Base-by-base conservation (phyloP, 92 coral and sea anemone genomes). In the Porites cylindrica region DNA sequence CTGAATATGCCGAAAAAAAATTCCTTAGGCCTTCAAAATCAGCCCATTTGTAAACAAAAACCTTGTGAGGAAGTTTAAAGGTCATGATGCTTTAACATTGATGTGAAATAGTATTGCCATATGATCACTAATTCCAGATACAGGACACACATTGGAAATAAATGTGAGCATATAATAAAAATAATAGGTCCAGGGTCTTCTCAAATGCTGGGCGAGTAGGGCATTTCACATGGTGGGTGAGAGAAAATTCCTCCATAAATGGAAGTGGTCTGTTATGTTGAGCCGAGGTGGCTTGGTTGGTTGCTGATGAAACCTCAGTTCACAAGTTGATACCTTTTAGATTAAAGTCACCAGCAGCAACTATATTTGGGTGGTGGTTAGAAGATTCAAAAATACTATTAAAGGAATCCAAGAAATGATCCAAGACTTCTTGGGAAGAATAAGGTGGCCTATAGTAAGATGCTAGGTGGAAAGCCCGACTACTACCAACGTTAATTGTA, bases 81-180 rank as follows among this genome's bases (percentile, higher is more conserved):
- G 32, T 29, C 32, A 0, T 29, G 32, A 29, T 29, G 84, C 78
- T 38, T 68, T 84, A 11, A 82, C 23, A 70, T 76, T 82, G 10
- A 89, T 83, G 50, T 89, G 18, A 69, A 89, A 89, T 9, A 54
- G 51, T 21, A 72, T 70, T n/a, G 82, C 70, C 19, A 78, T 70
- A 56, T 85, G 89, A 58, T 90, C 93, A 79, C 89, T 90, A 86
- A 88, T 74, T 17, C 88, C 92, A 79, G 85, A 50, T 20, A 81
- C 70, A 72, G 74, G 8, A 24, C 26, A 11, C 19, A 72, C 72
- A 63, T 86, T 71, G 29, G 80, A 86, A 53, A 86, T 86, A 38
- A 38, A 38, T 38, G 47, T 81, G 66, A 60, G 93, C 78, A 38
- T 86, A 90, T 12, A 87, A 84, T 60, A 79, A 90, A 38, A 90